Base-by-base conservation (phyloP, 2,113 vertebrate genomes). In the Ammodramus savannarum region DNA sequence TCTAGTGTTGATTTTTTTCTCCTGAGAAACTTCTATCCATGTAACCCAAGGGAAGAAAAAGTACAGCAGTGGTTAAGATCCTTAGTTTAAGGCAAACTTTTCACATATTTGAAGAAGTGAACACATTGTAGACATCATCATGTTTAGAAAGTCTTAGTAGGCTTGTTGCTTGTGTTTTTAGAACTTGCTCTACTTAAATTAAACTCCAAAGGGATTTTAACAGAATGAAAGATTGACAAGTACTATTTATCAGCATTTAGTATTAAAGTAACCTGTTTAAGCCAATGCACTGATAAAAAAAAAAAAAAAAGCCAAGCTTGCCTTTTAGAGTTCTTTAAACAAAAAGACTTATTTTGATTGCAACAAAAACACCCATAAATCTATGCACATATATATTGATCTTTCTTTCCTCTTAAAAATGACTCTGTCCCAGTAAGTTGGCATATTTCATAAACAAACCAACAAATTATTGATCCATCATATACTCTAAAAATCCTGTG, bases 401-500 rank as follows among this genome's bases (percentile, higher is more conserved):
- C 96, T 95, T 95, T 96, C 97, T 97, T 97, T 96, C 94, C 95
- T 97, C 98, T 98, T 98, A 98, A 98, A 98, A 98, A 98, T 98
- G 97, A 98, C 97, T 98, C 98, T 98, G 98, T 98, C 97, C 97
- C 85, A 68, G 95, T 97, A 98, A 97, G 97, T 96, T 98, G 98
- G 97, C 98, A 98, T 98, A 98, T 98, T 98, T 98, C 98, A 98
- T 98, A 98, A 98, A 98, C 97, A 98, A 98, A 98, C 96, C 97
- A 98, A 98, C 96, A 98, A 97, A 98, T 98, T 98, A 98, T 98
- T 97, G 98, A 98, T 98, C 98, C 90, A 95, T 98, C 96, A 97
- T 97, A 97, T 89, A 96, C 94, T 98, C 97, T 98, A 96, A 98
- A 98, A 98, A 96, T 98, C 96, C 95, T 97, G 73, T 98, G 98